Evolutionary conservation across 2,113 vertebrate genomes (phyloP).

Genomic region (Prunella himalayana): DNA sequence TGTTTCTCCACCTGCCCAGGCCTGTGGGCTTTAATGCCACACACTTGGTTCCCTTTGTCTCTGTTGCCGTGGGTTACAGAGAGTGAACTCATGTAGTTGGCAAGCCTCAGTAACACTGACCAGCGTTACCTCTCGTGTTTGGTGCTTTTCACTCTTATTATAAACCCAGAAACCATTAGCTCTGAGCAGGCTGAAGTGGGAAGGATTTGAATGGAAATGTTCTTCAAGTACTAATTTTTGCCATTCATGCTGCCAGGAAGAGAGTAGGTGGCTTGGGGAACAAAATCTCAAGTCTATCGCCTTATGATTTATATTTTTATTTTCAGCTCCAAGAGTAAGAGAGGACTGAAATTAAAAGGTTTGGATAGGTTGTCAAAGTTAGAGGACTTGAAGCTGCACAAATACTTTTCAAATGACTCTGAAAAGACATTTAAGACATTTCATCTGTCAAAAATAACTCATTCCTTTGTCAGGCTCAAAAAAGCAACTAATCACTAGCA

Average conservation of each 20-base stretch:
- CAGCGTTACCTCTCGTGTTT: neutral
- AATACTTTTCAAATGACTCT: constrained; percentile 29
- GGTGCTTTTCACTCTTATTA: neutral
- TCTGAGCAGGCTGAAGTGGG: constrained; percentile 36
- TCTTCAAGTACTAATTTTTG: constrained; percentile 42
- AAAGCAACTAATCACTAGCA: constrained; percentile 35
- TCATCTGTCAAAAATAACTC: constrained; percentile 30
- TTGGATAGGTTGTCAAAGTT: constrained; percentile 20
- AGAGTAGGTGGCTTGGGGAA: constrained; percentile 13
- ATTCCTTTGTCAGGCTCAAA: constrained; percentile 35
- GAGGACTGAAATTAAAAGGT: constrained; percentile 31
- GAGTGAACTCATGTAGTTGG: neutral
- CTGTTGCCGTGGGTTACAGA: constrained; percentile 42
- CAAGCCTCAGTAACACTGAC: neutral
- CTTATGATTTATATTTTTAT: neutral
- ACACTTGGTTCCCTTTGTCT: neutral
- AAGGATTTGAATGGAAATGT: constrained; percentile 46
- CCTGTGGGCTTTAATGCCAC: rapidly evolving
- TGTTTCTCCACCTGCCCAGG: neutral
- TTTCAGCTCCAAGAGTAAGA: neutral
- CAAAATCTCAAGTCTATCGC: constrained; percentile 4
- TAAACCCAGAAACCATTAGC: constrained; percentile 31
- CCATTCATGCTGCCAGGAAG: constrained; percentile 40
- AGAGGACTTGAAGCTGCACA: neutral
- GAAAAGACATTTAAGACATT: constrained; percentile 24